These are phyloP conservation scores for Gisinianus flammeolus DNA, from an alignment of 2,888 invertebrate genomes.

Conservation along the genomic window DNA sequence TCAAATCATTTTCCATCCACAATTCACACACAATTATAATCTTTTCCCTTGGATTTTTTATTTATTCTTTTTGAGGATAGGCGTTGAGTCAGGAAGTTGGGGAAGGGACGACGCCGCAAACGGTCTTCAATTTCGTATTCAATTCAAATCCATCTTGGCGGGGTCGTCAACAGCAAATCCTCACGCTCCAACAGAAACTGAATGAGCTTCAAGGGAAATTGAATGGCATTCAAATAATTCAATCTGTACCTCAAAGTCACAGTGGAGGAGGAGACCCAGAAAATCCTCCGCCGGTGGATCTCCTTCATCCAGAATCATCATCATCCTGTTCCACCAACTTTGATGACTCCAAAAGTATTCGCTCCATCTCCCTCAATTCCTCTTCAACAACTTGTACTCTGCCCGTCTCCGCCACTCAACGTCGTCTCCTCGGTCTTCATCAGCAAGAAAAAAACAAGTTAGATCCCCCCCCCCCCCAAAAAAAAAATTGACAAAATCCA, in stretches of 20 bases:
- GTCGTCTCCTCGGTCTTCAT: constrained; percentile 31
- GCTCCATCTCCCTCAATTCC: not conserved
- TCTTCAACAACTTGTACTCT: not conserved
- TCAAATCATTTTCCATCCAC: too few relatives aligned
- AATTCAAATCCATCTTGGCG: constrained; percentile 72
- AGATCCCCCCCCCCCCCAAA: too few relatives aligned
- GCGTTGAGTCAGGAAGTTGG: constrained; percentile 78
- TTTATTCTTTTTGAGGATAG: constrained; percentile 55
- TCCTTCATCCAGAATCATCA: not conserved
- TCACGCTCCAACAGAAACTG: constrained; percentile 72
- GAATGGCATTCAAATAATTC: not conserved
- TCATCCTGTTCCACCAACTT: not conserved
- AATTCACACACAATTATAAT: not conserved
- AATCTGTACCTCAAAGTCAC: not conserved
- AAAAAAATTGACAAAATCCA: constrained; percentile 1
- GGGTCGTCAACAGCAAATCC: constrained; percentile 78
- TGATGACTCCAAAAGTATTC: constrained; percentile 15
- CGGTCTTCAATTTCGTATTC: constrained; percentile 65
- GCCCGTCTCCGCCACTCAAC: constrained; percentile 9
- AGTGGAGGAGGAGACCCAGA: constrained; percentile 30
- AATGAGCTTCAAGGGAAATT: constrained; percentile 70
- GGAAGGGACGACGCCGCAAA: constrained; percentile 71
- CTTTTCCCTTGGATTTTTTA: not conserved
- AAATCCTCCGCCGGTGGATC: not conserved
- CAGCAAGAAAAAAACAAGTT: constrained; percentile 41